Base-by-base conservation (phyloP, 2,888 invertebrate genomes). In the Drosophila fungiperda region DNA sequence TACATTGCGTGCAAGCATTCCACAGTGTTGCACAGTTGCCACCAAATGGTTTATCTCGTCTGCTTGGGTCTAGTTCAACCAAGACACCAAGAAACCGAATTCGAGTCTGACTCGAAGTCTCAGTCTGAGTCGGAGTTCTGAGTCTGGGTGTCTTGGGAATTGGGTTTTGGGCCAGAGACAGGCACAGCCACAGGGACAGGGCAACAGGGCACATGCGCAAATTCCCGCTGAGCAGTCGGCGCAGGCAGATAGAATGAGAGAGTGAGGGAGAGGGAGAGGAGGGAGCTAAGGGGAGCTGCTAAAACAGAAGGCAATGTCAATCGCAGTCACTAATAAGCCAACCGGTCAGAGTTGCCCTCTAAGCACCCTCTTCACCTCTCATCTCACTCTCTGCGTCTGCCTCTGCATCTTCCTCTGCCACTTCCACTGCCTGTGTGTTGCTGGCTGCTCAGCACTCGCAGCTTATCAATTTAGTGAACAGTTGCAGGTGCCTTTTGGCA, bases 381-480 rank as follows among this genome's bases (percentile, higher is more conserved):
- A 26, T 36, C 36, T 9, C 26, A 9, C 15, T 11, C 49, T 17
- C 26, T 5, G 26, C 12, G 3, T n/a, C 9, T 9, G 3, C 8
- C 38, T n/a, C n/a, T 29, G 26, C 36, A 23, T 23, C 23, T 23
- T 23, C 23, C 23, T 15, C 3, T 26, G 9, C 5, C 9, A 0
- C 23, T 26, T n/a, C 8, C 29, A 29, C 29, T 29, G 29, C 29
- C 11, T 11, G 17, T 11, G 20, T 42, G 11, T 26, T 15, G 9
- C 15, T 23, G 33, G 17, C 40, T 45, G 26, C 35, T 17, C 26
- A 26, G 53, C 62, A 45, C 71, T 71, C 63, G 77, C 87, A 89
- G 88, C 87, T 89, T 87, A 87, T 87, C 87, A 87, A 89, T 87
- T 89, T 89, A 77, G 88, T 57, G 69, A 61, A 69, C 71, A 71